Evolutionary conservation across 2,888 invertebrate species (phyloP).

Genomic region (Muschampia plurimacula): DNA sequence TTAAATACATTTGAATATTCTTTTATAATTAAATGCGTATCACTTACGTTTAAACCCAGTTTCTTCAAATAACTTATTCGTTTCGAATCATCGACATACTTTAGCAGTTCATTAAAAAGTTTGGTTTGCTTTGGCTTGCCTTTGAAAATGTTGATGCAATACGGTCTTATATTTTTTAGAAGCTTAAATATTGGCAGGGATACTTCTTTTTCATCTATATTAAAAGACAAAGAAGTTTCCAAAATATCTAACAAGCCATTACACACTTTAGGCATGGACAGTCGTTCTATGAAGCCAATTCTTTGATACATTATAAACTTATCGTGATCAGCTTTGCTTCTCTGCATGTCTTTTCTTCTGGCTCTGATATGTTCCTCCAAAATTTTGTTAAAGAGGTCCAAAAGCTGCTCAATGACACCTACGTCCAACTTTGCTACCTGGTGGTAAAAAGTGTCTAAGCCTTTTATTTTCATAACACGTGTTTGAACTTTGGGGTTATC

Average conservation of each 20-base stretch:
- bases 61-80: constrained; percentile 50
- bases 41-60: constrained; percentile 53
- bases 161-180: constrained; percentile 61
- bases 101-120: constrained; percentile 55
- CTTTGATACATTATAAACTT: constrained; percentile 59
- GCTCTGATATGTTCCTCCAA: constrained; percentile 64
- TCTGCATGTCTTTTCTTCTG: constrained; percentile 50
- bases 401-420: constrained; percentile 54
- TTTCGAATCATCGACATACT: constrained; percentile 51
- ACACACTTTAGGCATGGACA: constrained; percentile 62
- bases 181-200: constrained; percentile 58
- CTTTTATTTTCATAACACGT: constrained; percentile 69
- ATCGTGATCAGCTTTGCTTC: constrained; percentile 52
- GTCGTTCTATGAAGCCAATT: constrained; percentile 68
- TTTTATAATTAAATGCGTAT: constrained; percentile 52
- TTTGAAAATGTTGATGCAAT: constrained; percentile 56
- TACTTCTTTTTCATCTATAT: constrained; percentile 51
- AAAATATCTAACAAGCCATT: constrained; percentile 67
- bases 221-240: constrained; percentile 52
- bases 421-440: constrained; percentile 64
- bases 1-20: constrained; percentile 58
- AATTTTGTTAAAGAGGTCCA: constrained; percentile 70
- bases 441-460: constrained; percentile 68
- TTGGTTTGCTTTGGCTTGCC: constrained; percentile 52
- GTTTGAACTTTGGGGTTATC: constrained; percentile 67